A percentile compares a stretch with the other conserved stretches of the same genome.
These are phyloP conservation scores for Dione juno DNA, from an alignment of 2,888 invertebrate genomes.

Conservation along the genomic window DNA sequence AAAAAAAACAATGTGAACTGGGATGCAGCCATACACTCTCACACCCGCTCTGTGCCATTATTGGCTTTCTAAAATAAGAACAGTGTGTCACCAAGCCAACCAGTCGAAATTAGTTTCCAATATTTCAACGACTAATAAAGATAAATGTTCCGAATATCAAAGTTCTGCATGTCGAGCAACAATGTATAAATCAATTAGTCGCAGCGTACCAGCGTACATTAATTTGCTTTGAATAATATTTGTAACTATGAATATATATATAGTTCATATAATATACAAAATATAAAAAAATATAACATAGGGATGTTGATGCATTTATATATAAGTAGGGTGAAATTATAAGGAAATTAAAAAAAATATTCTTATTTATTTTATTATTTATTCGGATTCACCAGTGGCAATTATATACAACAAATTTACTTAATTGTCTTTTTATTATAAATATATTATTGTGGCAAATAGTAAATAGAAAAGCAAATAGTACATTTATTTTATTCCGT, in stretches of 20 bases:
- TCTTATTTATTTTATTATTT: too few species aligned
- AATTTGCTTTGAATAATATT: background rate
- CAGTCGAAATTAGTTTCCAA: slow-evolving; percentile 10
- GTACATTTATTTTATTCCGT: too few species aligned
- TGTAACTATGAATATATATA: background rate
- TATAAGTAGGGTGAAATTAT: too few species aligned
- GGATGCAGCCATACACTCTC: background rate
- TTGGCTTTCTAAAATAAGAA: slow-evolving; percentile 10
- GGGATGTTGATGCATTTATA: too few species aligned
- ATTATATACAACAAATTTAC: too few species aligned
- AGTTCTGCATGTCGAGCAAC: background rate
- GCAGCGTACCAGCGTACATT: background rate
- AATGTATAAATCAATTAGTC: slow-evolving; percentile 6
- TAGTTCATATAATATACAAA: too few species aligned
- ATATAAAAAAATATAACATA: too few species aligned
- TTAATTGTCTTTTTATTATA: too few species aligned
- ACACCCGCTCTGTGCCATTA: background rate
- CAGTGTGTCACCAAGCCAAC: background rate
- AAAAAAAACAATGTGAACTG: slow-evolving; percentile 7
- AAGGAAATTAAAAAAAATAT: too few species aligned
- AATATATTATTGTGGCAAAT: too few species aligned
- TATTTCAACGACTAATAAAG: slow-evolving; percentile 17
- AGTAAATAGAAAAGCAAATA: too few species aligned
- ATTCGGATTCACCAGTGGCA: too few species aligned
- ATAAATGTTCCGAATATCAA: background rate